These are phyloP conservation scores for Athalia rosae DNA, from an alignment of 2,888 invertebrate genomes.

Conservation along the genomic window DNA sequence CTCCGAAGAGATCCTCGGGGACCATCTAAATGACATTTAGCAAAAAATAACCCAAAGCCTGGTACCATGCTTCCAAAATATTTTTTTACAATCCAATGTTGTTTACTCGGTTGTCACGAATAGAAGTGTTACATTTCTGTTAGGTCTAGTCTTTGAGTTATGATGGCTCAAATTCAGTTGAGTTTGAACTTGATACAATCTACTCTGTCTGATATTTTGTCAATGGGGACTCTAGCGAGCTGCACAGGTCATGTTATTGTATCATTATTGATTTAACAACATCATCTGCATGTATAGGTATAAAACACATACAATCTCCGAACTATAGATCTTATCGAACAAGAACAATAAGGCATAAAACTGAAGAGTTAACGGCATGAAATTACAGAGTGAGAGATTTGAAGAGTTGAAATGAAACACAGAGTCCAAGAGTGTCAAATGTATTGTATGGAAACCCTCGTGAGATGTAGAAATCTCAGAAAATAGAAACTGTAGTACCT, in stretches of 20 bases:
- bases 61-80: not conserved
- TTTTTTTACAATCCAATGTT: too few species aligned
- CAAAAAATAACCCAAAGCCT: not conserved
- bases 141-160: too few species aligned
- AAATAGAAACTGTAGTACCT: too few species aligned
- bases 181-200: not conserved
- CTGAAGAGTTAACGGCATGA: not conserved
- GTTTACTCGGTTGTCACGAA: too few species aligned
- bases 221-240: not conserved
- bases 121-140: too few species aligned
- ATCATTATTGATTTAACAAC: slow-evolving; percentile 33
- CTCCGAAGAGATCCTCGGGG: slow-evolving; percentile 80
- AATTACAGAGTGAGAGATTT: not conserved
- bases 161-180: not conserved
- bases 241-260: not conserved
- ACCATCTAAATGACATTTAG: slow-evolving; percentile 75
- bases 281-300: not conserved
- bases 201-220: not conserved
- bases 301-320: not conserved
- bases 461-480: too few species aligned
- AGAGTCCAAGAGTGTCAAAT: not conserved
- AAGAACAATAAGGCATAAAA: not conserved
- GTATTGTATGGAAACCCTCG: too few species aligned
- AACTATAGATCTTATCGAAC: slow-evolving; percentile 4
- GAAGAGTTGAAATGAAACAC: not conserved